Conservation (phyloP, 1,140 invertebrate genomes). For the Forficula auricularia region DNA sequence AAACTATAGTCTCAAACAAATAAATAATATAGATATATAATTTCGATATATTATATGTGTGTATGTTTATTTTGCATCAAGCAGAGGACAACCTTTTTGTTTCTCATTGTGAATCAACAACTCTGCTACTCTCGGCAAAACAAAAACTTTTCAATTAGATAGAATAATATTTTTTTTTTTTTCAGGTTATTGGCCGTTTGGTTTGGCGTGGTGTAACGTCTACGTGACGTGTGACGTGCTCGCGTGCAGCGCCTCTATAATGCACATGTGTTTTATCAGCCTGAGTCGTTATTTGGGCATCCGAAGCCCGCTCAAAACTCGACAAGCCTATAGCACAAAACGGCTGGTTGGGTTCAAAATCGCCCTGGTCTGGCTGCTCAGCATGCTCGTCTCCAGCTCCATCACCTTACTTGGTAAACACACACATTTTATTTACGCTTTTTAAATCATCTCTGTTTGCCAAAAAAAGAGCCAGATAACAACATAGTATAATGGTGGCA, state of each 20-base stretch:
- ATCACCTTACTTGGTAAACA: slow-evolving; percentile 73
- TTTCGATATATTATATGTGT: too few species aligned
- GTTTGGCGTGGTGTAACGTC: slow-evolving; percentile 72
- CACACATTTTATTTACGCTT: too few species aligned
- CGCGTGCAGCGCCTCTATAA: slow-evolving; percentile 81
- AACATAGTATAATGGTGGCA: too few species aligned
- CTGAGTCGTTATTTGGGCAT: slow-evolving; percentile 84
- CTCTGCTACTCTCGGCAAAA: too few species aligned
- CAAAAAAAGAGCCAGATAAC: too few species aligned
- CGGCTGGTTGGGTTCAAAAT: slow-evolving; percentile 65
- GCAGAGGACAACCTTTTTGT: too few species aligned
- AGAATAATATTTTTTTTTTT: slow-evolving; percentile 20
- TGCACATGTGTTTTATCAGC: slow-evolving; percentile 95
- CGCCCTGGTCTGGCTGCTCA: slow-evolving; percentile 65
- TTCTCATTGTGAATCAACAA: too few species aligned
- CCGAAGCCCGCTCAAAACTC: slow-evolving; percentile 66
- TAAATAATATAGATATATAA: too few species aligned
- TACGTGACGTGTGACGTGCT: slow-evolving; percentile 91
- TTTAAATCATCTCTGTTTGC: too few species aligned
- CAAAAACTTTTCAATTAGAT: too few species aligned
- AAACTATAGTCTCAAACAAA: too few species aligned
- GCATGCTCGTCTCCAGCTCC: slow-evolving; percentile 70
- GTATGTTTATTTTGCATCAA: too few species aligned
- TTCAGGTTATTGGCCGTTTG: slow-evolving; percentile 81
- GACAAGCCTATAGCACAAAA: slow-evolving; percentile 52